Evolutionary conservation across 1,140 invertebrate species (phyloP).

Genomic region (Kradibia gibbosae): DNA sequence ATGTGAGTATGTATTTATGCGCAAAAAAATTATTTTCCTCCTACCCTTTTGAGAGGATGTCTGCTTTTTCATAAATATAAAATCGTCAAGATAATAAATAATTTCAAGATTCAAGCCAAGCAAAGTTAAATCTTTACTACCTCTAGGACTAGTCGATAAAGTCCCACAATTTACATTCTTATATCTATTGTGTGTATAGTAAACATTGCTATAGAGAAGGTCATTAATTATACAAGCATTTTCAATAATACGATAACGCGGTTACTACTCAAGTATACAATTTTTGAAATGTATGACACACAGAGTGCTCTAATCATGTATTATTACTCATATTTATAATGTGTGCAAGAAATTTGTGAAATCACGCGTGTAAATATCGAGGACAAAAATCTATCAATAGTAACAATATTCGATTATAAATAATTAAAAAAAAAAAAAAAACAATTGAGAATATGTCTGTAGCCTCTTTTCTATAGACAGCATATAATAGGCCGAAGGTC

Average conservation of each 20-base stretch:
- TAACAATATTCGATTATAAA: background rate
- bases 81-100: too few relatives aligned
- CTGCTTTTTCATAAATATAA: too few relatives aligned
- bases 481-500: slow-evolving; percentile 52
- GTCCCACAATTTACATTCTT: background rate
- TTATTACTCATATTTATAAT: background rate
- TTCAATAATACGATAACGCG: background rate
- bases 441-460: background rate
- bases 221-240: slow-evolving; percentile 19
- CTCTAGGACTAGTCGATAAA: slow-evolving; percentile 21
- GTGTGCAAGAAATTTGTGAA: background rate
- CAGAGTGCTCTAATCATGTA: background rate
- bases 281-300: background rate
- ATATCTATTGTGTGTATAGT: background rate
- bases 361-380: background rate
- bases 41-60: too few relatives aligned
- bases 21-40: too few relatives aligned
- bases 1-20: too few relatives aligned
- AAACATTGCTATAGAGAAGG: background rate
- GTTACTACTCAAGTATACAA: background rate
- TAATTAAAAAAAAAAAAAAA: background rate
- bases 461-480: background rate
- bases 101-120: background rate
- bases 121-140: too few relatives aligned
- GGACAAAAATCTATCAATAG: background rate